These are phyloP conservation scores for Rhabditoides inermis DNA, from an alignment of 2,888 invertebrate genomes.

Conservation along the genomic window DNA sequence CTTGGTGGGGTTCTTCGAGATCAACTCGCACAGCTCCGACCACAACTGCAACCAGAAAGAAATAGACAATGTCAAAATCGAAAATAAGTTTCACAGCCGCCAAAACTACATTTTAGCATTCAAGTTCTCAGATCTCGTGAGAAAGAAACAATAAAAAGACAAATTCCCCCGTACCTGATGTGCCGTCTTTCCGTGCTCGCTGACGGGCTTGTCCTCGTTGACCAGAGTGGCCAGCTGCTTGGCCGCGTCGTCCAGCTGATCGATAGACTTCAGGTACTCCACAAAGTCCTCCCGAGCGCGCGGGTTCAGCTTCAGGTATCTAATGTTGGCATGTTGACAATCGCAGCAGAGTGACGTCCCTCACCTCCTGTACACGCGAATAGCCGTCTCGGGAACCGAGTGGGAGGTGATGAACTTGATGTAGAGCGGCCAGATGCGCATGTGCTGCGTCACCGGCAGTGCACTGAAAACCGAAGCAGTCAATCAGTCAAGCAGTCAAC, in stretches of 20 bases:
- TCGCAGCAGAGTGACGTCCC: not conserved
- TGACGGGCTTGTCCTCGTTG: slow-evolving; percentile 88
- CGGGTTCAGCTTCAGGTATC: slow-evolving; percentile 66
- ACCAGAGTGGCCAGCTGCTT: slow-evolving; percentile 79
- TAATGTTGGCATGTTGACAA: no score
- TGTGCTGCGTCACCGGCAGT: slow-evolving; percentile 95
- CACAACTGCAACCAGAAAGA: slow-evolving; percentile 64
- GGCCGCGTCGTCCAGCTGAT: slow-evolving; percentile 87
- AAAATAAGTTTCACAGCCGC: no score
- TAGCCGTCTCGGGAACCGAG: slow-evolving; percentile 84
- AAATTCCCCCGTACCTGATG: slow-evolving; percentile 71
- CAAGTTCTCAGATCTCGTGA: no score
- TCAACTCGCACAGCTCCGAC: slow-evolving; percentile 95
- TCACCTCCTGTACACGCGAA: slow-evolving; percentile 82
- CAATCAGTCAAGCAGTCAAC: no score
- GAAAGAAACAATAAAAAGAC: no score
- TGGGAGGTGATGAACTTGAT: slow-evolving; percentile 79
- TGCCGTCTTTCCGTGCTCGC: slow-evolving; percentile 92
- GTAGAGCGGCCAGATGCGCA: slow-evolving; percentile 93
- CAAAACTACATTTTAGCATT: no score
- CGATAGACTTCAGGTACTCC: slow-evolving; percentile 76
- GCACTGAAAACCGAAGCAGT: slow-evolving; percentile 58
- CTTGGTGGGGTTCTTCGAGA: slow-evolving; percentile 90
- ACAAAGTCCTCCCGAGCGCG: slow-evolving; percentile 95
- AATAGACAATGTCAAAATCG: no score